Percentiles rank a stretch among this genome's conserved stretches.
Evolutionary conservation across 2,888 invertebrate species (phyloP).

Genomic region (Acanthoscelides obtectus): DNA sequence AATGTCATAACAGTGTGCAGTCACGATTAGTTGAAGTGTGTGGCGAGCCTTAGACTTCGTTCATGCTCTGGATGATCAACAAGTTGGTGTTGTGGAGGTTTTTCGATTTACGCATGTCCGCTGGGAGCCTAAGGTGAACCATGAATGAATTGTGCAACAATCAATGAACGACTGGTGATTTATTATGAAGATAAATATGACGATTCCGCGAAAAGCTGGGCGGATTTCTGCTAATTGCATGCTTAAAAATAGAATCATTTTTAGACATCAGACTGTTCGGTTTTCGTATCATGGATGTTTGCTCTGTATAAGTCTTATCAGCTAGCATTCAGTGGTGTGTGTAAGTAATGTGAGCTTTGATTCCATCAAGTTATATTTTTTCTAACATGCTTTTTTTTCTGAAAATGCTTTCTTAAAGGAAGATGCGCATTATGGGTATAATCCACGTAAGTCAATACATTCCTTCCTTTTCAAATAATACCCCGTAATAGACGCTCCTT

Average conservation of each 20-base stretch:
- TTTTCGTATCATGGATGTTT: neutral
- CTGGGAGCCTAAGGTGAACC: slow-evolving; percentile 22
- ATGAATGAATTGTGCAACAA: slow-evolving; percentile 30
- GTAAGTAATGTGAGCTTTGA: too few relatives aligned
- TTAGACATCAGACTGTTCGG: neutral
- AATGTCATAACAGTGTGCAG: too few relatives aligned
- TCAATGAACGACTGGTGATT: slow-evolving; percentile 28
- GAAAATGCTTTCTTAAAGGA: too few relatives aligned
- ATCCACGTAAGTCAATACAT: too few relatives aligned
- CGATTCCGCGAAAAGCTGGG: slow-evolving; percentile 15
- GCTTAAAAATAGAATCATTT: slow-evolving; percentile 2
- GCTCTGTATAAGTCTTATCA: neutral
- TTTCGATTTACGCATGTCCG: slow-evolving; percentile 20
- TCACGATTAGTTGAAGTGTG: slow-evolving; percentile 17
- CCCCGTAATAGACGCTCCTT: too few relatives aligned
- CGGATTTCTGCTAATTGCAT: slow-evolving; percentile 2
- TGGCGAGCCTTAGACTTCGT: slow-evolving; percentile 19
- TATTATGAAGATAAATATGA: slow-evolving; percentile 19
- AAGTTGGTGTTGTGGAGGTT: slow-evolving; percentile 23
- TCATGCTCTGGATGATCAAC: slow-evolving; percentile 19
- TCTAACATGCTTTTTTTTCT: too few relatives aligned
- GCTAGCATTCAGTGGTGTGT: neutral
- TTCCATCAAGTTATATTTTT: too few relatives aligned
- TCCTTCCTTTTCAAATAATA: too few relatives aligned
- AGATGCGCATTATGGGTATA: too few relatives aligned